These are phyloP conservation scores for Germaria angustata DNA, from an alignment of 2,888 invertebrate species.

Conservation along the genomic window DNA sequence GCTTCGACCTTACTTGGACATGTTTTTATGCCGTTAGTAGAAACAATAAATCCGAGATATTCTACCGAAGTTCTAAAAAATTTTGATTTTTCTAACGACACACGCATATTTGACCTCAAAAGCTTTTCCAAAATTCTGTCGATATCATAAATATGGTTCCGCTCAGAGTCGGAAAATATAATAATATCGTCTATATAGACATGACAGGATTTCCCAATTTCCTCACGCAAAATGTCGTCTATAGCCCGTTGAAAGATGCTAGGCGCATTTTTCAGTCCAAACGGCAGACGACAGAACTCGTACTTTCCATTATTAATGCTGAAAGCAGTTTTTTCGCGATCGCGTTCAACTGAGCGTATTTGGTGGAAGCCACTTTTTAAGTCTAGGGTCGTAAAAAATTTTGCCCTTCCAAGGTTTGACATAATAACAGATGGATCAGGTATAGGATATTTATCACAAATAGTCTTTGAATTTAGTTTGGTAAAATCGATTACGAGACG, in stretches of 20 bases:
- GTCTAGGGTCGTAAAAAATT: constrained; percentile 39
- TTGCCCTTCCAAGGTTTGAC: constrained; percentile 53
- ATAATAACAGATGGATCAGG: constrained; percentile 50
- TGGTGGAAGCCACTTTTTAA: too few species aligned
- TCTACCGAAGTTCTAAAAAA: too few species aligned
- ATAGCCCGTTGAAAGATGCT: constrained; percentile 36
- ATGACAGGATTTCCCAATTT: too few species aligned
- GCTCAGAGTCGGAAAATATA: background rate
- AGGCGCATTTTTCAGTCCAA: too few species aligned
- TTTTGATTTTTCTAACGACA: too few species aligned
- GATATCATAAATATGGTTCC: too few species aligned
- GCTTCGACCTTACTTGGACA: background rate
- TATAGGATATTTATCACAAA: constrained; percentile 52
- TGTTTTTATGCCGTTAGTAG: too few species aligned
- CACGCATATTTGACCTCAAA: background rate
- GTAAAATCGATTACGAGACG: constrained; percentile 62
- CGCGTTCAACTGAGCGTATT: constrained; percentile 44
- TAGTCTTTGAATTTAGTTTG: constrained; percentile 63
- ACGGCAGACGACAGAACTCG: too few species aligned
- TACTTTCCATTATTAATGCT: constrained; percentile 44
- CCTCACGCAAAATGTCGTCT: too few species aligned
- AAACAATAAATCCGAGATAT: background rate
- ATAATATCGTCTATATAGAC: constrained; percentile 3
- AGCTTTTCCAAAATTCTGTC: too few species aligned
- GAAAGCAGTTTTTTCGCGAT: constrained; percentile 51